Percentiles rank a stretch among this genome's conserved stretches.
Conservation (phyloP, 2,797 vertebrate genomes). For the Jordanella pulchra region DNA sequence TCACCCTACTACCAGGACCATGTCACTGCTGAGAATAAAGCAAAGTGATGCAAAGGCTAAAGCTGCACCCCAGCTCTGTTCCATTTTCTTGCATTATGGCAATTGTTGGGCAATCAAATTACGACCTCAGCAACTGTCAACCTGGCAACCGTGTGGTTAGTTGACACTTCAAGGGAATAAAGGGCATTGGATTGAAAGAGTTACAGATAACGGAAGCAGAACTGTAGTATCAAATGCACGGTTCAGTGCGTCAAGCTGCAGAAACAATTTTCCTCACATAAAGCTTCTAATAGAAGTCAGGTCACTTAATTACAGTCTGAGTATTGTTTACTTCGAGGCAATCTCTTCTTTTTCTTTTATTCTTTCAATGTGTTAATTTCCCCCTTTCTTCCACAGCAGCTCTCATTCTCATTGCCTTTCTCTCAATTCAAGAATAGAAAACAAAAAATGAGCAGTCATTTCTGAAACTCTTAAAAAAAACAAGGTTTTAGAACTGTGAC, state of each 20-base stretch:
- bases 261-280: slow-evolving; percentile 65
- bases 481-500: slow-evolving; percentile 12
- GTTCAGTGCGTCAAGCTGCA: slow-evolving; percentile 51
- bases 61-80: slow-evolving; percentile 36
- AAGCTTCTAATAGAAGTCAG: slow-evolving; percentile 65
- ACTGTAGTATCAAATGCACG: slow-evolving; percentile 54
- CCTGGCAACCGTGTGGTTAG: slow-evolving; percentile 36
- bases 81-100: slow-evolving; percentile 56
- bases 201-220: slow-evolving; percentile 53
- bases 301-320: slow-evolving; percentile 69
- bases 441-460: neutral
- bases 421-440: slow-evolving; percentile 8
- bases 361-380: slow-evolving; percentile 51
- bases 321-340: slow-evolving; percentile 57
- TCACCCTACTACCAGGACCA: slow-evolving; percentile 75
- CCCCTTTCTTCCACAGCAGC: slow-evolving; percentile 18
- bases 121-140: slow-evolving; percentile 57
- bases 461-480: slow-evolving; percentile 7
- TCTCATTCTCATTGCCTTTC: slow-evolving; percentile 30
- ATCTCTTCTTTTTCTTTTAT: slow-evolving; percentile 48
- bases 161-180: slow-evolving; percentile 48
- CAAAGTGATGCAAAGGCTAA: slow-evolving; percentile 57
- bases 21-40: slow-evolving; percentile 65
- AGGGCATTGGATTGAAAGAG: slow-evolving; percentile 33
- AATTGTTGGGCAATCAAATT: slow-evolving; percentile 64